Base-by-base conservation (phyloP, 2,113 vertebrate genomes). In the Zosterops hypoxanthus region DNA sequence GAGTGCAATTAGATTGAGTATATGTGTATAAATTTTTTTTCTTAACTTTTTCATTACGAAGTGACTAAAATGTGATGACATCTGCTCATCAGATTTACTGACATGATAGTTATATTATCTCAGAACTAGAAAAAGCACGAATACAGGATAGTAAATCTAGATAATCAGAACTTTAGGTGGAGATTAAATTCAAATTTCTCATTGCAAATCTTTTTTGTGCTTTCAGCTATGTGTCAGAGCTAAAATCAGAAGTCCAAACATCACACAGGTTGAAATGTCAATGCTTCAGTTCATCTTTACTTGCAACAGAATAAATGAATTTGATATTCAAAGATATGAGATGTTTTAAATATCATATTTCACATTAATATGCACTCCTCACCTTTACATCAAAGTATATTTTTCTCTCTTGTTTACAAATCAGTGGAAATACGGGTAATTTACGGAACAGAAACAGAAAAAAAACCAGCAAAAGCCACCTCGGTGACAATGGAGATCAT, bases 401-500 rank as follows among this genome's bases (percentile, higher is more conserved):
- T 44, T 82, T 75, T 75, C 22, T 41, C 3, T 34, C 7, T 36
- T 75, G 8, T 34, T 61, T 75, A 23, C 6, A 3, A 75, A 23
- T 49, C 41, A 63, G 19, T 59, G 41, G 14, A 71, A 88, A 79
- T n/a, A 57, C 1, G 22, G 8, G 18, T 14, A 86, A 59, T 68
- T 82, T 39, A 64, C 1, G 4, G 8, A 60, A 42, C 19, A 81
- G 53, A 75, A 49, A 49, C 12, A 16, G 14, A 2, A 29, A 49
- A 55, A 42, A 24, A 59, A 0, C 5, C 5, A 39, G 8, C 2
- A 53, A 60, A 82, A 60, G 5, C 1, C 8, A 59, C 2, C 3
- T 34, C 22, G 39, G 6, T 69, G 29, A 16, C 3, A 23, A 23
- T 4, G 6, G 25, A 69, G 24, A 68, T 10, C 21, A 53, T 49